Evolutionary conservation across 2,113 vertebrate genomes (phyloP), one percentile per base, ranked within the genome.

Genomic region (Octodon degus): DNA sequence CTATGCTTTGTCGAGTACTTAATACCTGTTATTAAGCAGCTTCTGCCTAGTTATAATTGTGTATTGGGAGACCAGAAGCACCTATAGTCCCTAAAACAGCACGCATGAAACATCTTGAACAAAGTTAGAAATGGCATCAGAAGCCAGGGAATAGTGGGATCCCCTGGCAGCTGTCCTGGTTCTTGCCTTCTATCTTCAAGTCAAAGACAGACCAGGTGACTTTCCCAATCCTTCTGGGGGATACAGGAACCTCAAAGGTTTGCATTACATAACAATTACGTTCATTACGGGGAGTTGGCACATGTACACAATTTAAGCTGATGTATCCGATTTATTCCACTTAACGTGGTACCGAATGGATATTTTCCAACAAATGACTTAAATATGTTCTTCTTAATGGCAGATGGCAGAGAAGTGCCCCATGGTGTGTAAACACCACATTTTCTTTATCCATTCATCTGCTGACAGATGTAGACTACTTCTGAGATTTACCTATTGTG

Each of bases 1-100:
- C 50, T 94, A 60, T 82, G 70, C 60, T 58, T 93, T 86, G 88
- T 82, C 32, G 20, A 79, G 67, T 40, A 77, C 89, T 76, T 79
- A 91, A 95, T 79, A n/a, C 65, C 89, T 91, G 13, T 74, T 89
- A 89, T 93, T 96, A 91, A 53, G 89, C 85, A 93, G 65, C 79
- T 63, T 47, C 67, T 93, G 53, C 30, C 83, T 80, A 11, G 53
- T 50, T 72, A 6, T 97, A 67, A 95, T 82, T 88, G 91, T 81
- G 16, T 32, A 47, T 4, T 68, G 43, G 82, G 72, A 92, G 82
- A 43, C 62, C 25, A 53, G 65, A 76, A 68, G 55, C 58, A 65
- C 25, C 74, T 95, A 30, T 13, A 58, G 53, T 58, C 62, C 55
- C 53, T 85, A 88, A 7, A 92, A 37, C 30, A 76, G 34, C 22